Base-by-base conservation (phyloP, 2,797 vertebrate genomes). In the Picus viridis region DNA sequence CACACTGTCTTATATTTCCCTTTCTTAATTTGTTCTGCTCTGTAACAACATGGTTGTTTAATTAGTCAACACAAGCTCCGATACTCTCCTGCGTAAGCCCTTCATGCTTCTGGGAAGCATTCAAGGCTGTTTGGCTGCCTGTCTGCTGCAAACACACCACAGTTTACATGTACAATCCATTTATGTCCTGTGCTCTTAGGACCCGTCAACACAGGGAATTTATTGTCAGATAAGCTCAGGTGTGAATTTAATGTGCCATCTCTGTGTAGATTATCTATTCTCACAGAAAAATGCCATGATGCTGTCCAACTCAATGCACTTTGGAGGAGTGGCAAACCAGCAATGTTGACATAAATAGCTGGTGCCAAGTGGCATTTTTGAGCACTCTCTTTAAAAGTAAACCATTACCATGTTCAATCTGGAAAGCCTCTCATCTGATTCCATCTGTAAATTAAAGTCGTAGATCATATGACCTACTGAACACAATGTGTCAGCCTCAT, bases 1-100 rank as follows among this genome's bases (percentile, higher is more conserved):
- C 58, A 20, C 5, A 9, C 9, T 1, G 0, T 51, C 41, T 75
- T 67, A 10, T 53, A 64, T 59, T 89, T 86, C 36, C 26, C 10
- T 72, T 71, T 30, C 34, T 85, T 69, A 43, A 59, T 77, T 89
- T 86, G 29, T 76, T 80, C 89, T 64, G 8, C 26, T 83, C n/a
- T 61, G 9, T 45, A 87, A 61, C 11, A 80, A 17, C 15, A 26
- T 36, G 34, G 59, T 43, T 76, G 18, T 86, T 88, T 90, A 91
- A 84, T 84, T 90, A 76, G n/a, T 16, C 67, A 92, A 29, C 23
- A 77, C 75, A 77, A 74, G 5, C 12, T 80, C 65, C 68, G 36
- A 30, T 65, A 27, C 18, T 86, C n/a, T 85, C 62, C 49, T 70
- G 24, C 7, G 34, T 54, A 88, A 77, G 26, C 45, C 39, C 34